phyloP scores from a whole-genome alignment of 2,797 vertebrate genomes.

The Pangasius sanitwongsei region DNA sequence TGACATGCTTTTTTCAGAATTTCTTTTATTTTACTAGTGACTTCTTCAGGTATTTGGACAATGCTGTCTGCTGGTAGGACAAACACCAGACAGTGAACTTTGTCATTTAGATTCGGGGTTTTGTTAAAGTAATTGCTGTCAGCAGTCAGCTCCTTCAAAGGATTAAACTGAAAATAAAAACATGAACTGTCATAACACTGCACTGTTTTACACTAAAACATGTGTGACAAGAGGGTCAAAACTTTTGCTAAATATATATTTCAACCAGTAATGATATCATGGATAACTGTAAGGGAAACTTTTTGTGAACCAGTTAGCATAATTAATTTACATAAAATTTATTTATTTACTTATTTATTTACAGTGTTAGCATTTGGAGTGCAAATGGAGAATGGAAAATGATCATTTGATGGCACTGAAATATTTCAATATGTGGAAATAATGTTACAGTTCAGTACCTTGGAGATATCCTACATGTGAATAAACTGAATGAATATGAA shows the following conservation, averaged over 20 bases:
- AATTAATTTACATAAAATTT: not conserved
- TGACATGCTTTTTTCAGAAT: not conserved
- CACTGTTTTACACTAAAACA: not conserved
- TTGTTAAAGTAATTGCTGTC: not conserved
- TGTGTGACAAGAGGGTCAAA: not conserved
- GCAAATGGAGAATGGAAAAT: not conserved
- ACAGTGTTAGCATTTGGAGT: not conserved
- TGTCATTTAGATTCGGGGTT: not conserved
- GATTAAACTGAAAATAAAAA: not conserved
- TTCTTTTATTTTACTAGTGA: fast-evolving
- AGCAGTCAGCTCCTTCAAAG: fast-evolving
- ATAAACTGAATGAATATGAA: not conserved
- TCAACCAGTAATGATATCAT: not conserved
- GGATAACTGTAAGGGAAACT: not conserved
- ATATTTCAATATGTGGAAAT: not conserved
- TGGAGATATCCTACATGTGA: not conserved
- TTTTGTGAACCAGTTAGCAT: not conserved
- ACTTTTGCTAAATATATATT: not conserved
- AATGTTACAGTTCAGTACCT: not conserved
- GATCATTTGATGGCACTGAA: not conserved
- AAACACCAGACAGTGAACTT: slow-evolving; percentile 15
- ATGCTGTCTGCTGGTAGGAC: not conserved
- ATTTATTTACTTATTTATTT: not conserved
- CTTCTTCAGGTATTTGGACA: fast-evolving
- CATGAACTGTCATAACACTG: not conserved